Evolutionary conservation across 2,888 invertebrate species (phyloP).

Genomic region (Leptothorax acervorum): DNA sequence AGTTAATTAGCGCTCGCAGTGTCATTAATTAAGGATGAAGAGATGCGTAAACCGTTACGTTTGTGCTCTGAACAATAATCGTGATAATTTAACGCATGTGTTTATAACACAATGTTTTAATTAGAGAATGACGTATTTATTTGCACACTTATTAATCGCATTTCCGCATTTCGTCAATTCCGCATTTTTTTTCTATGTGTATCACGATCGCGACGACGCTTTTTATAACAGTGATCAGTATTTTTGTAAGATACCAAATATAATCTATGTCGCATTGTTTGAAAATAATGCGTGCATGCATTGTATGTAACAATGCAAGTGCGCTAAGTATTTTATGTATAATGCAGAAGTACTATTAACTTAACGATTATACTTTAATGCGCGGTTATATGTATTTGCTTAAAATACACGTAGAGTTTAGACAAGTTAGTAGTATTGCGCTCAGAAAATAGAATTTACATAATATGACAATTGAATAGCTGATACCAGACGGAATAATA

Average conservation of each 20-base stretch:
- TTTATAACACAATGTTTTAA: conserved; percentile 20
- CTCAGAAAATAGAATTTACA: conserved; percentile 8
- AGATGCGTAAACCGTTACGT: conserved; percentile 36
- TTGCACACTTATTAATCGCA: not conserved
- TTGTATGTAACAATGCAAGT: not conserved
- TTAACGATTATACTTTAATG: not conserved
- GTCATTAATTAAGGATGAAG: conserved; percentile 45
- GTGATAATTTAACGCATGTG: conserved; percentile 14
- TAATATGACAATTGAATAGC: conserved; percentile 22
- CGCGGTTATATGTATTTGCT: not conserved
- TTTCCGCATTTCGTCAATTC: not conserved
- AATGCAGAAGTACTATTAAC: not conserved
- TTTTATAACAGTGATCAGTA: not conserved
- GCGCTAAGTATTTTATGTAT: not conserved
- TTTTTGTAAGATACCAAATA: not conserved
- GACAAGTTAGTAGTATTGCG: not conserved
- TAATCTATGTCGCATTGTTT: not conserved
- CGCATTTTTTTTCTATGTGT: not conserved
- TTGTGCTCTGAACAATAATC: conserved; percentile 21
- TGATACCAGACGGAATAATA: conserved; percentile 25
- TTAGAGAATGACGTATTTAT: conserved; percentile 24
- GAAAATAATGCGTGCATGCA: not conserved
- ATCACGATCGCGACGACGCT: not conserved
- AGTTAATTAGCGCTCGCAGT: conserved; percentile 43
- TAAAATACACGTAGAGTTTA: not conserved